These are phyloP conservation scores for Oreotragus oreotragus DNA, from an alignment of 2,113 vertebrate genomes.

Conservation along the genomic window DNA sequence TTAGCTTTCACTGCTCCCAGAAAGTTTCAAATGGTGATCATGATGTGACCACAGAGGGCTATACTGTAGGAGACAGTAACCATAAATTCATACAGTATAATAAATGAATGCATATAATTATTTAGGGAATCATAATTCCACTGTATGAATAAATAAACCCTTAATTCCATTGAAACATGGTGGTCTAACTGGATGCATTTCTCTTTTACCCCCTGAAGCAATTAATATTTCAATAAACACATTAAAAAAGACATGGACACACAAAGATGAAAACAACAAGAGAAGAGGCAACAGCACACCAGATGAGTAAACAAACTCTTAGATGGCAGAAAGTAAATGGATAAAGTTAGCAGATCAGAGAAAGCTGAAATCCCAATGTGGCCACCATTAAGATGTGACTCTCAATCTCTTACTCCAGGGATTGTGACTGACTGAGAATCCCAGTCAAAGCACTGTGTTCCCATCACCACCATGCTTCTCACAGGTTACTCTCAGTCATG, in stretches of 20 bases:
- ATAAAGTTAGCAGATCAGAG: neutral
- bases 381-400: neutral
- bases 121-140: slow-evolving; percentile 3
- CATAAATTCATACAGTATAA: slow-evolving; percentile 8
- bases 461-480: neutral
- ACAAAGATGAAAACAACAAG: neutral
- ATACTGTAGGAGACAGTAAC: neutral
- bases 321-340: neutral
- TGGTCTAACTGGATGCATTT: neutral
- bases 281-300: neutral
- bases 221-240: slow-evolving; percentile 4
- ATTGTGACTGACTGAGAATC: neutral
- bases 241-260: neutral
- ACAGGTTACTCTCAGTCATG: neutral
- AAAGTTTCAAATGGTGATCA: slow-evolving; percentile 19
- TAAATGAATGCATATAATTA: neutral
- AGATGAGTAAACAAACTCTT: neutral
- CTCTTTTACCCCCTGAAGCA: neutral
- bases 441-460: neutral
- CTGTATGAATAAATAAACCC: neutral
- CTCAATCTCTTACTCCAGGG: neutral
- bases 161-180: slow-evolving; percentile 27
- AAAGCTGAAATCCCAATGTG: slow-evolving; percentile 25
- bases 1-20: neutral
- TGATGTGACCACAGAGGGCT: neutral